Evolutionary conservation across 2,888 invertebrate species (phyloP).

Genomic region (Cordilura impudica): DNA sequence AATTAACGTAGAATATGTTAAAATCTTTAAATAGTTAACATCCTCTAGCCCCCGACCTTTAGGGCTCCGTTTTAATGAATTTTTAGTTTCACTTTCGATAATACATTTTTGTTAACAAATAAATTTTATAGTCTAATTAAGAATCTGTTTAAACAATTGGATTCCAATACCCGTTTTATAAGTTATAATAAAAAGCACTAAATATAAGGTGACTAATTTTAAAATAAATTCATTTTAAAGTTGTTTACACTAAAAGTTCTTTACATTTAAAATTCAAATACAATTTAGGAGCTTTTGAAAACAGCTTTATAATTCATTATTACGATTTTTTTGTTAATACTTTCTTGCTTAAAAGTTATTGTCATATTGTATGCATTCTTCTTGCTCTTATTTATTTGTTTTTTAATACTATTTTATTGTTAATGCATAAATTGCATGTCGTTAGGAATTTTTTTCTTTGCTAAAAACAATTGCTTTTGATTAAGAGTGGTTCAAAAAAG

Average conservation of each 20-base stretch:
- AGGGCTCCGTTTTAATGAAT: no score
- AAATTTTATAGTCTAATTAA: no score
- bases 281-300: constrained; percentile 18
- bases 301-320: background rate
- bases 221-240: background rate
- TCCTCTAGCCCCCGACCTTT: no score
- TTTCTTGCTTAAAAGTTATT: constrained; percentile 57
- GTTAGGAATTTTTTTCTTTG: background rate
- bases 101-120: no score
- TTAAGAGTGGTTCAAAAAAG: background rate
- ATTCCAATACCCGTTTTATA: background rate
- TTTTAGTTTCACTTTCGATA: no score
- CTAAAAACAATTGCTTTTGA: constrained; percentile 42
- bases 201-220: background rate
- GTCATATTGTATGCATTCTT: constrained; percentile 56
- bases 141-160: no score
- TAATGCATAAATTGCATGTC: constrained; percentile 4
- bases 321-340: constrained; percentile 20
- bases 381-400: background rate
- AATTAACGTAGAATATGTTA: no score
- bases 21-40: no score
- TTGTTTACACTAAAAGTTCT: background rate
- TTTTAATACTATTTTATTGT: background rate
- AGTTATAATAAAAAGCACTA: background rate
- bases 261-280: background rate